These are phyloP conservation scores for Squalus acanthias DNA, from an alignment of 2,797 vertebrate species.

Conservation along the genomic window DNA sequence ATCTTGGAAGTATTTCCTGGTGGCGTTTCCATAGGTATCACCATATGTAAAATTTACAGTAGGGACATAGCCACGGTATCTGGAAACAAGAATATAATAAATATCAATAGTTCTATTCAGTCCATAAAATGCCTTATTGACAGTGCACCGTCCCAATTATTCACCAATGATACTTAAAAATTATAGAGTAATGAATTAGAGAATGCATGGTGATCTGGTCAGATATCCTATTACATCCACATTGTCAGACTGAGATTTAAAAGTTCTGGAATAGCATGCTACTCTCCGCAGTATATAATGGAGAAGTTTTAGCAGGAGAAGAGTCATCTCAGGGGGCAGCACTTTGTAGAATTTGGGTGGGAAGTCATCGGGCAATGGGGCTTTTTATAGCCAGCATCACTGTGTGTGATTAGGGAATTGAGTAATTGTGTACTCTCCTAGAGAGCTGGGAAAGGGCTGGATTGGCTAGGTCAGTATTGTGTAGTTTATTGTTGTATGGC, in stretches of 20 bases:
- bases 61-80: slow-evolving; percentile 54
- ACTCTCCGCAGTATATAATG: background rate
- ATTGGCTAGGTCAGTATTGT: background rate
- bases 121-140: background rate
- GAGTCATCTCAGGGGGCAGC: background rate
- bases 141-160: background rate
- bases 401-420: background rate
- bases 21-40: slow-evolving; percentile 49
- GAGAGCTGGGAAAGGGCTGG: background rate
- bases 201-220: background rate
- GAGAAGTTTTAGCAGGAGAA: background rate
- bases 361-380: background rate
- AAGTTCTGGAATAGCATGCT: background rate
- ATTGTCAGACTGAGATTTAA: background rate
- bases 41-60: slow-evolving; percentile 47
- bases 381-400: background rate
- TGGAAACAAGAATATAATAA: slow-evolving; percentile 40
- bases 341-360: background rate
- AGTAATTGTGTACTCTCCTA: background rate
- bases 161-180: background rate
- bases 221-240: background rate
- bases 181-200: background rate
- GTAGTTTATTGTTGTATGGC: background rate
- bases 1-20: slow-evolving; percentile 54
- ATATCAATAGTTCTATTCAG: background rate